Conservation (phyloP, 2,113 vertebrate genomes). For the Himantopus leucocephalus region DNA sequence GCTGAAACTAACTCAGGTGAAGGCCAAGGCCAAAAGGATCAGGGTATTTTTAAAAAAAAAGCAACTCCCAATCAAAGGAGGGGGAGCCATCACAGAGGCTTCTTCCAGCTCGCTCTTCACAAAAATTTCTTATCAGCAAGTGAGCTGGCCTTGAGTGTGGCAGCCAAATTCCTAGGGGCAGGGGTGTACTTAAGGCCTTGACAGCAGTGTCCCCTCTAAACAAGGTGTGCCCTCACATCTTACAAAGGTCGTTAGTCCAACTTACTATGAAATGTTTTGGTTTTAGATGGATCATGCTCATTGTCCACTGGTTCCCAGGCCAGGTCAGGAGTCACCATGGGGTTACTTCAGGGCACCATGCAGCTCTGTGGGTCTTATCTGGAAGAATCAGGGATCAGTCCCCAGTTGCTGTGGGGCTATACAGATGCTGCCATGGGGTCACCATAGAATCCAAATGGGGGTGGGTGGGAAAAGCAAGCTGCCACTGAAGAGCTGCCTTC, state of each 20-base stretch:
- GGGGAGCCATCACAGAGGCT: background rate
- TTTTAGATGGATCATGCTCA: background rate
- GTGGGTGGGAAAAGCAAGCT: too few species aligned
- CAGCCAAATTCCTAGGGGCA: background rate
- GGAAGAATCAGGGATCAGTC: too few species aligned
- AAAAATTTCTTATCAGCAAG: background rate
- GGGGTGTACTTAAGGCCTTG: background rate
- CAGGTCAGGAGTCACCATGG: background rate
- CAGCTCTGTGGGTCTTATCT: too few species aligned
- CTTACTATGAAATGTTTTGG: background rate
- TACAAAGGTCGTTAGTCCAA: background rate
- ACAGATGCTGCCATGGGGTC: too few species aligned
- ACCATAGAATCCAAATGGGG: too few species aligned
- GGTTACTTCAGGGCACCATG: background rate
- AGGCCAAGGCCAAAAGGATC: background rate
- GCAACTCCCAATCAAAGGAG: background rate
- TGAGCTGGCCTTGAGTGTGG: background rate
- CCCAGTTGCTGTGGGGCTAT: too few species aligned
- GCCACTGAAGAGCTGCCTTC: too few species aligned
- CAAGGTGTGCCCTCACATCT: background rate
- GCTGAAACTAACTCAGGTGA: background rate
- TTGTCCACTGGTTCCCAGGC: background rate
- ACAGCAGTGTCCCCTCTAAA: background rate
- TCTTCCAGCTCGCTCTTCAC: background rate
- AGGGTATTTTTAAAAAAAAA: background rate